Conservation (phyloP, 2,113 vertebrate genomes). For the Morone chrysops region DNA sequence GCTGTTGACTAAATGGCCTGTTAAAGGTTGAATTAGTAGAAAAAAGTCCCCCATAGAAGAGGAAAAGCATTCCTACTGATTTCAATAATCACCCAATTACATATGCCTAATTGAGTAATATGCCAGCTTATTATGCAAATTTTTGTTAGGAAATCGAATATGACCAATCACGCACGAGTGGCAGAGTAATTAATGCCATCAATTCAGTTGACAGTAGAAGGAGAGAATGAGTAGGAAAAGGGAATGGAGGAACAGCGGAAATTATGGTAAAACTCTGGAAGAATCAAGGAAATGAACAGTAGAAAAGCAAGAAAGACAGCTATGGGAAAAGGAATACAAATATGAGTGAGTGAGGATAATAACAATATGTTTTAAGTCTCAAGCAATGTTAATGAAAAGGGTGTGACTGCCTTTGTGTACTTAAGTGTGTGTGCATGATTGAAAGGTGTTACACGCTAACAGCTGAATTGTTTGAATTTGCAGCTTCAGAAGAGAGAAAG, state of each 20-base stretch:
- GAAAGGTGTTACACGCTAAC: conserved; percentile 74
- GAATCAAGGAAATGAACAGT: not conserved
- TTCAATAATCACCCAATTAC: conserved; percentile 69
- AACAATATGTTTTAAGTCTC: conserved; percentile 35
- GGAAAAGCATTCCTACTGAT: conserved; percentile 38
- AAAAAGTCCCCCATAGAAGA: conserved; percentile 38
- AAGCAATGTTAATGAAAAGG: conserved; percentile 48
- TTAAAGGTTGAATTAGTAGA: conserved; percentile 62
- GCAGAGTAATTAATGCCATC: conserved; percentile 71
- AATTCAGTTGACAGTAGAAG: conserved; percentile 52
- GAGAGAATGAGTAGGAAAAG: conserved; percentile 34
- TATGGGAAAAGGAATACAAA: conserved; percentile 11
- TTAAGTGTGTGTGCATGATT: conserved; percentile 4
- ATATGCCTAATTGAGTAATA: conserved; percentile 67
- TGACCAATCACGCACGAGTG: conserved; percentile 65
- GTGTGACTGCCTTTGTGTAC: conserved; percentile 32
- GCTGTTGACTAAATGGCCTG: conserved; percentile 63
- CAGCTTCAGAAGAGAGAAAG: conserved; percentile 86
- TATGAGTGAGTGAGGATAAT: conserved; percentile 16
- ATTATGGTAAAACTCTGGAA: conserved; percentile 24
- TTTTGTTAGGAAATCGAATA: conserved; percentile 63
- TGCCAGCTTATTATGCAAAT: conserved; percentile 64
- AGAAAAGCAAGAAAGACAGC: not conserved
- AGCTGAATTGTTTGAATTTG: conserved; percentile 78
- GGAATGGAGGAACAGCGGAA: conserved; percentile 20